Base-by-base conservation (phyloP, 2,888 invertebrate species). In the Chorisops tibialis region DNA sequence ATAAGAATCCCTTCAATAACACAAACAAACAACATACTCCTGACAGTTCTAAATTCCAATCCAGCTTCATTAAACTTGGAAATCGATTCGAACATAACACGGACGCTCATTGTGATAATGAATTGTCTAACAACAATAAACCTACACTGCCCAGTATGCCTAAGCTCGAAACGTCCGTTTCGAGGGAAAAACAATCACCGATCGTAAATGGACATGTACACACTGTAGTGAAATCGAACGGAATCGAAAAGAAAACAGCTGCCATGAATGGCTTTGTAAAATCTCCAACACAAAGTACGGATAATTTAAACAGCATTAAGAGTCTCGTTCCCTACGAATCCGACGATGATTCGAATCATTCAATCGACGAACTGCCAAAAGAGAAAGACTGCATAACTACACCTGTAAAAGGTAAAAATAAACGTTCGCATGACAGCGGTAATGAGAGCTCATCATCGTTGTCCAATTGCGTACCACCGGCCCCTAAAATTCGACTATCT, bases 251-350 rank as follows among this genome's bases (percentile, higher is more conserved):
- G 12, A 7, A 52, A 11, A 49, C 56, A 43, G 47, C 58, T 12
- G 19, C 62, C 37, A 30, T 11, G 30, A 18, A 37, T 43, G 41
- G 58, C 59, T 49, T 38, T 4, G n/a, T 16, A 7, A 50, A 60
- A 51, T 49, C 39, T 54, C 18, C 14, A 48, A 24, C 61, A 39
- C n/a, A n/a, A n/a, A 22, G 59, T 22, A 30, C 49, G 56, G 18
- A 37, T 56, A 38, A 59, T 63, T 43, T 60, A 66, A 35, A 54
- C 65, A 52, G 38, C 21, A 11, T 56, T 7, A 75, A 74, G 64
- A 77, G 77, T 63, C 76, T 85, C 59, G 85, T 85, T 61, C 85
- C 85, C 19, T 85, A 85, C 68, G 85, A 83, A 69, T 82, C 82
- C 0, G 84, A 83, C 69, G 83, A 84, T 0, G 84, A 81, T 65